These are phyloP conservation scores for Anser cygnoides DNA, from an alignment of 2,113 vertebrate species.

Conservation along the genomic window DNA sequence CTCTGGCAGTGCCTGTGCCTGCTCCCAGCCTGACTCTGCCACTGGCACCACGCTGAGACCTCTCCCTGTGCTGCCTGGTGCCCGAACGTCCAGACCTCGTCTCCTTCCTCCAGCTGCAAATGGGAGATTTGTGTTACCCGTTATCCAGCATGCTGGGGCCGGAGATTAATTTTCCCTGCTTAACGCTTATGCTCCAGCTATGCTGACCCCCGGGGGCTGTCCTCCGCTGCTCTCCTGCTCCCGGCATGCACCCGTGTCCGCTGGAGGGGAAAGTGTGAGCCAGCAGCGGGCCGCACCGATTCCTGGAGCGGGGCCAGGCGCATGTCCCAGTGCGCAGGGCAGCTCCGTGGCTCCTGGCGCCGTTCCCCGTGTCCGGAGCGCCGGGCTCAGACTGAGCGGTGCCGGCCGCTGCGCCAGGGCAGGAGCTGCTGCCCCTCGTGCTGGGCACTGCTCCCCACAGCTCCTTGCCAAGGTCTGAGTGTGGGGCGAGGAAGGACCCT, in stretches of 20 bases:
- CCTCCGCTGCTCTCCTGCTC: conserved; percentile 45
- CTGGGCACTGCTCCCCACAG: not conserved
- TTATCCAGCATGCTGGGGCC: not conserved
- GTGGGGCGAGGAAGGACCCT: too few species aligned
- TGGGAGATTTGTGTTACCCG: conserved; percentile 21
- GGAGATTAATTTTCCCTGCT: conserved; percentile 60
- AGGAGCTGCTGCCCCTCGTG: not conserved
- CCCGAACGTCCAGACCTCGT: not conserved
- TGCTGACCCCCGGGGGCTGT: conserved; percentile 19
- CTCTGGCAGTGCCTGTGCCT: not conserved
- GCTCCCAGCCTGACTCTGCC: not conserved
- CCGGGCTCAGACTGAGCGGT: not conserved
- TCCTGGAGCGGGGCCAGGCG: not conserved
- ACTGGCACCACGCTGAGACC: not conserved
- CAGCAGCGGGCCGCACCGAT: not conserved
- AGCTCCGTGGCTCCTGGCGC: not conserved
- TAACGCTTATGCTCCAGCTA: conserved; percentile 47
- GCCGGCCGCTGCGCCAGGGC: not conserved
- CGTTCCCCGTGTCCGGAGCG: not conserved
- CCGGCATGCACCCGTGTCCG: not conserved
- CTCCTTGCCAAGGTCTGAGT: not conserved
- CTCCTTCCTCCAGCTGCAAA: not conserved
- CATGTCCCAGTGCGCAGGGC: not conserved
- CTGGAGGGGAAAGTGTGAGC: conserved; percentile 16
- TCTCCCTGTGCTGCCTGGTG: not conserved